These are phyloP conservation scores for Lamellibrachia columna DNA, from an alignment of 2,888 invertebrate species.

Conservation along the genomic window DNA sequence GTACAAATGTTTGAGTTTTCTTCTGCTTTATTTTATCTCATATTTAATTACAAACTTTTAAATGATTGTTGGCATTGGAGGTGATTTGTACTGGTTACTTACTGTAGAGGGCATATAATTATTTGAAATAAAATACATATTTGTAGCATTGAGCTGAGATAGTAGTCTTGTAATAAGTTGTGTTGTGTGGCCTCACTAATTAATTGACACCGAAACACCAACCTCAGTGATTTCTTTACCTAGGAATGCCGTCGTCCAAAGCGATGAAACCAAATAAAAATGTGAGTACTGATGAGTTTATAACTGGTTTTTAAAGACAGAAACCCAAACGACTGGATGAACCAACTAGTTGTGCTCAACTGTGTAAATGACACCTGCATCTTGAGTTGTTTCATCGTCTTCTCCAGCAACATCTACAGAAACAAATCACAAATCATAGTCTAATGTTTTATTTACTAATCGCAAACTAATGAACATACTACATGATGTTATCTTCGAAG, in stretches of 20 bases:
- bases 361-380: neutral
- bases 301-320: neutral
- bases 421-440: neutral
- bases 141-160: neutral
- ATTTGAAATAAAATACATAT: neutral
- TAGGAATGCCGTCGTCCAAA: conserved; percentile 47
- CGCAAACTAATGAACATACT: neutral
- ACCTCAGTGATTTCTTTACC: conserved; percentile 32
- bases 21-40: neutral
- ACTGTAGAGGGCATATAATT: neutral
- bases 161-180: neutral
- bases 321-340: neutral
- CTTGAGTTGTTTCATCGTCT: neutral
- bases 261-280: conserved; percentile 42
- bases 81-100: neutral
- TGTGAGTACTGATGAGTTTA: conserved; percentile 35
- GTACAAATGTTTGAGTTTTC: too few species aligned
- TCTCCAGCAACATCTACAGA: neutral
- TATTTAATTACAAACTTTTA: neutral
- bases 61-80: neutral
- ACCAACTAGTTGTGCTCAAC: neutral
- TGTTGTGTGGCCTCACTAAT: neutral
- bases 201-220: conserved; percentile 24
- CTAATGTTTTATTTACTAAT: neutral
- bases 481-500: neutral